These are phyloP conservation scores for Ceratina japonica DNA, from an alignment of 1,140 invertebrate species.

Conservation along the genomic window DNA sequence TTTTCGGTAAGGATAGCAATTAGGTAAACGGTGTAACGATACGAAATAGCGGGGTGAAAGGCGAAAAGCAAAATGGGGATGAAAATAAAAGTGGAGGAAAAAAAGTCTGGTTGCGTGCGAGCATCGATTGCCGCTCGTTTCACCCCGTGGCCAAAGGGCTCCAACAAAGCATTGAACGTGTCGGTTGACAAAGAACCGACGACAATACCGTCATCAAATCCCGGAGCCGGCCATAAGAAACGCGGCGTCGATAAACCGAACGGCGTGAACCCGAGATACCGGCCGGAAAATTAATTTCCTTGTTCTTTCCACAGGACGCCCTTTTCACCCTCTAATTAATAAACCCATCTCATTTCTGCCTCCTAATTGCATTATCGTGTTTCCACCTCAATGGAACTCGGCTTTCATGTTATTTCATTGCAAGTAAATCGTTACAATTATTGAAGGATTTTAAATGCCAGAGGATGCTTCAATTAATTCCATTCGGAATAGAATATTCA, in stretches of 20 bases:
- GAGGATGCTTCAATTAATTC: too few relatives aligned
- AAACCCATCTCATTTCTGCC: neutral
- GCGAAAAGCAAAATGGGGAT: neutral
- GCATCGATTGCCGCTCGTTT: neutral
- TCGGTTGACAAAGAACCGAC: neutral
- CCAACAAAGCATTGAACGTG: constrained; percentile 5
- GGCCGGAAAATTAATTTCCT: constrained; percentile 15
- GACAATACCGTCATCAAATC: constrained; percentile 9
- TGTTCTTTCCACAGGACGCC: neutral
- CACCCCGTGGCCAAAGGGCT: neutral
- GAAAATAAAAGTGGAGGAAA: too few relatives aligned
- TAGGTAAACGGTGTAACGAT: too few relatives aligned
- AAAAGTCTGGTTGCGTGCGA: neutral
- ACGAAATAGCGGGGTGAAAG: too few relatives aligned
- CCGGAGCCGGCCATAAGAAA: neutral
- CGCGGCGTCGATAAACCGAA: neutral
- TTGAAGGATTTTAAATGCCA: too few relatives aligned
- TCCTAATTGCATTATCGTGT: neutral
- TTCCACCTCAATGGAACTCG: neutral
- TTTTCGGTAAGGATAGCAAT: too few relatives aligned
- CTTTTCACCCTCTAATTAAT: neutral
- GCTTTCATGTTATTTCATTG: too few relatives aligned
- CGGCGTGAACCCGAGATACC: neutral
- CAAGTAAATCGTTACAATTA: too few relatives aligned
- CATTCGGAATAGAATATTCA: too few relatives aligned